phyloP scores from a whole-genome alignment of 37 sponge, comb jelly and placozoan species.

The Bolinopsis microptera region DNA sequence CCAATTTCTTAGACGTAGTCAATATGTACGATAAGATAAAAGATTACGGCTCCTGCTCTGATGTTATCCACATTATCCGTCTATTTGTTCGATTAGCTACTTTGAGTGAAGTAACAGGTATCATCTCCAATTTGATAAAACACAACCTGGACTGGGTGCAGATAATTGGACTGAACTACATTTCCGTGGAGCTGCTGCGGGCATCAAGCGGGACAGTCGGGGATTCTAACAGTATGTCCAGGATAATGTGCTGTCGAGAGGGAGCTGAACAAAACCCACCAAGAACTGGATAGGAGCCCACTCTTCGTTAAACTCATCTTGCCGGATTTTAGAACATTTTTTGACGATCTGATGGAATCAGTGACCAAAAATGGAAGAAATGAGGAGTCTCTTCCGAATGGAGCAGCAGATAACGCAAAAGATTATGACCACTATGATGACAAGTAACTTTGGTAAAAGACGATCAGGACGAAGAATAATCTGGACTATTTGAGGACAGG shows the following conservation, averaged over 20 bases:
- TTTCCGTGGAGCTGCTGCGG: not conserved
- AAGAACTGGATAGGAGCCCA: not conserved
- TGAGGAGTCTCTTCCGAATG: not conserved
- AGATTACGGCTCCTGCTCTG: not conserved
- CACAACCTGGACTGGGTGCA: not conserved
- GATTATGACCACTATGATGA: not conserved
- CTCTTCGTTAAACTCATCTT: not conserved
- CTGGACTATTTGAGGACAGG: not conserved
- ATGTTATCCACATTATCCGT: not conserved
- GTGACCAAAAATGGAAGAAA: not conserved
- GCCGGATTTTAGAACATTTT: not conserved
- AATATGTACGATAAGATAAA: not conserved
- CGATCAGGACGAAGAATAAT: not conserved
- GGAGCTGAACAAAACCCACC: not conserved
- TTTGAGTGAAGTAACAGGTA: not conserved
- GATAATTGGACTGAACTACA: not conserved
- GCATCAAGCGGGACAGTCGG: not conserved
- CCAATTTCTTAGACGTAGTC: not conserved
- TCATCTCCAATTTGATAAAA: not conserved
- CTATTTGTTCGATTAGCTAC: not conserved
- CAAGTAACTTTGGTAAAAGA: not conserved
- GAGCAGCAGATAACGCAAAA: not conserved
- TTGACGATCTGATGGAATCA: not conserved
- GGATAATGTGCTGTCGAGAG: not conserved
- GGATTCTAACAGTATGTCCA: not conserved